phyloP scores from a whole-genome alignment of 2,888 invertebrate genomes.

The Tubulanus polymorphus region DNA sequence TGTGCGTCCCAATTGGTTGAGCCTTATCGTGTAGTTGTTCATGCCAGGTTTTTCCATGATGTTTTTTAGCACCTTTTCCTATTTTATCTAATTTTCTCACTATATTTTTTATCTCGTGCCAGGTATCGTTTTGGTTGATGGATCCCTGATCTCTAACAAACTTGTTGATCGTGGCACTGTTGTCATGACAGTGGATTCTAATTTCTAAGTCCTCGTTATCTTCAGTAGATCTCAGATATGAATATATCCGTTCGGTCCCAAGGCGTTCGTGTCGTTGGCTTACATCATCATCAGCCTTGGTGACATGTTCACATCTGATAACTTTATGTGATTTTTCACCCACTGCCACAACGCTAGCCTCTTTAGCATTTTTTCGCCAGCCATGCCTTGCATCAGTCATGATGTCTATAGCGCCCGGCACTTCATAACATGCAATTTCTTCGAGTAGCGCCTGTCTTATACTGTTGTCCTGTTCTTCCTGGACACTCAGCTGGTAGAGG shows the following conservation, averaged over 20 bases:
- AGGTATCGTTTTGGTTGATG: background rate
- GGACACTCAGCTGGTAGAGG: background rate
- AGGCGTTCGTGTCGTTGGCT: background rate
- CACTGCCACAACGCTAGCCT: background rate
- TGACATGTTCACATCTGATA: background rate
- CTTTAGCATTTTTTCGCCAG: slow-evolving; percentile 1
- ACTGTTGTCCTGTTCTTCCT: background rate
- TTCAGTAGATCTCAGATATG: background rate
- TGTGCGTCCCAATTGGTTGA: background rate
- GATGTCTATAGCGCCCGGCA: background rate
- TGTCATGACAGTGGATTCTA: background rate
- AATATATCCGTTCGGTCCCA: background rate
- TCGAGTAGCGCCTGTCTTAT: background rate
- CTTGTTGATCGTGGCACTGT: background rate
- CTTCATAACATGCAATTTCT: background rate
- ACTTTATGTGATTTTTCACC: background rate
- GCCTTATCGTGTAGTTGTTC: background rate
- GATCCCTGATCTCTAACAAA: background rate
- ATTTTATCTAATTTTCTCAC: background rate
- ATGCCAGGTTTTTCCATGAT: background rate
- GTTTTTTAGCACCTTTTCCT: background rate
- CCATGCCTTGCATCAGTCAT: slow-evolving; percentile 1
- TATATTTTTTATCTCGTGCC: background rate
- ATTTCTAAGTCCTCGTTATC: background rate
- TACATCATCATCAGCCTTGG: background rate